Conservation (phyloP, 2,888 invertebrate species). For the Drosophila mayaguana region DNA sequence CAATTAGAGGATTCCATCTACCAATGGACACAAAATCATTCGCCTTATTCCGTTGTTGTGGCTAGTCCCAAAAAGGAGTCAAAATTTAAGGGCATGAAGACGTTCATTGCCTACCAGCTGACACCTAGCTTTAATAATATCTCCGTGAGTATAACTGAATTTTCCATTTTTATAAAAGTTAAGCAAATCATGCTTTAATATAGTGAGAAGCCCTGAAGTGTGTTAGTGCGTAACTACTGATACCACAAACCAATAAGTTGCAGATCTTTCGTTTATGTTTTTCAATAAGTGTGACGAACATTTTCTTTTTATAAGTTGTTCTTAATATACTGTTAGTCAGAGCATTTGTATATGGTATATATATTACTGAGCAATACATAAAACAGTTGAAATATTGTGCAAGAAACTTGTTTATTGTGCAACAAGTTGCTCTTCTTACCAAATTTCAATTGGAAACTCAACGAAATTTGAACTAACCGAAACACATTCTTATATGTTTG, state of each 20-base stretch:
- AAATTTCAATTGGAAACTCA: background rate
- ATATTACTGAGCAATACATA: background rate
- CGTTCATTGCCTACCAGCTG: constrained; percentile 98
- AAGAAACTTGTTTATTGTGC: constrained; percentile 5
- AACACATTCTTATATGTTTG: background rate
- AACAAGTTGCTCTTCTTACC: background rate
- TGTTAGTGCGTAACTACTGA: constrained; percentile 9
- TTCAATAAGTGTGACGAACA: background rate
- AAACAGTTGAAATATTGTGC: background rate
- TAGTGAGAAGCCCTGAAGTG: constrained; percentile 8
- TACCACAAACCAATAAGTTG: constrained; percentile 27
- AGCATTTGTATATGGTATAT: background rate
- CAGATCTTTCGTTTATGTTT: background rate
- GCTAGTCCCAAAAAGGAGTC: constrained; percentile 98
- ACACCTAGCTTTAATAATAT: constrained; percentile 97
- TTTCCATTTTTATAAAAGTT: background rate
- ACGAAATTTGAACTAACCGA: background rate
- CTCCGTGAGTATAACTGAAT: constrained; percentile 87
- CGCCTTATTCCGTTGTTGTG: constrained; percentile 93
- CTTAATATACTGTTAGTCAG: background rate
- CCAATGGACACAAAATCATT: constrained; percentile 91
- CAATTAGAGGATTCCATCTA: constrained; percentile 91
- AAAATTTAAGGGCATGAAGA: constrained; percentile 98
- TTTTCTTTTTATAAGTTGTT: background rate
- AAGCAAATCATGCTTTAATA: constrained; percentile 5